These are phyloP conservation scores for Dichetophora obliterata DNA, from an alignment of 2,888 invertebrate species.

Conservation along the genomic window DNA sequence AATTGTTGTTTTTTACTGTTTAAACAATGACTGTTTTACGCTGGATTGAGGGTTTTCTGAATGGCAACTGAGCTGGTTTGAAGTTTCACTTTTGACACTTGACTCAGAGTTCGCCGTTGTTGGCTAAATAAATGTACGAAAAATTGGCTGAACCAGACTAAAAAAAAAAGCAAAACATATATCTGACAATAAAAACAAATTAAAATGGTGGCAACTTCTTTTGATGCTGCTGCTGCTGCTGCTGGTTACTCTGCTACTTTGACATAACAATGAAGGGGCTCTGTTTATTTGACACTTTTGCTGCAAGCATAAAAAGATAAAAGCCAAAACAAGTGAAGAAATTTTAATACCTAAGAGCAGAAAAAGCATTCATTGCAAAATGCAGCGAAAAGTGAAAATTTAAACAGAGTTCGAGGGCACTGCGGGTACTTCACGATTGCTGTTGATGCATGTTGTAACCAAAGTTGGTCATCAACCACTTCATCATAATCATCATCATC, in stretches of 20 bases:
- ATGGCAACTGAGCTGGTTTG: not conserved
- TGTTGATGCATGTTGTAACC: not conserved
- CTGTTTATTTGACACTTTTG: not conserved
- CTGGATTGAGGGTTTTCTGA: not conserved
- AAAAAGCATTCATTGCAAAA: conserved; percentile 8
- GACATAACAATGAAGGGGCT: not conserved
- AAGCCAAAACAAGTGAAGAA: not conserved
- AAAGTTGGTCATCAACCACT: not conserved
- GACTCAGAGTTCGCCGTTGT: conserved; percentile 3
- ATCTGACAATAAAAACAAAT: not conserved
- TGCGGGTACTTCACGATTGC: not conserved
- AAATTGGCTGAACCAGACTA: not conserved
- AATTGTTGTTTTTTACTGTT: not conserved
- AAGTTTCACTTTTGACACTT: conserved; percentile 35
- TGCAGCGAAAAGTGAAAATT: conserved; percentile 31
- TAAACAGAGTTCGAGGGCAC: conserved; percentile 4
- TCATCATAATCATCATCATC: too few relatives aligned
- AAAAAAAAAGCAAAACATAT: not conserved
- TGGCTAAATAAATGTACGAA: not conserved
- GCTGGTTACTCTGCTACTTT: not conserved
- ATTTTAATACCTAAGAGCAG: not conserved
- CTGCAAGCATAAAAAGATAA: not conserved
- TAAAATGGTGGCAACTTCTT: conserved; percentile 2
- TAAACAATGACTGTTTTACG: not conserved
- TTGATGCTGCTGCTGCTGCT: not conserved